phyloP scores from a whole-genome alignment of 2,888 invertebrate species.

The Poecilus cupreus region DNA sequence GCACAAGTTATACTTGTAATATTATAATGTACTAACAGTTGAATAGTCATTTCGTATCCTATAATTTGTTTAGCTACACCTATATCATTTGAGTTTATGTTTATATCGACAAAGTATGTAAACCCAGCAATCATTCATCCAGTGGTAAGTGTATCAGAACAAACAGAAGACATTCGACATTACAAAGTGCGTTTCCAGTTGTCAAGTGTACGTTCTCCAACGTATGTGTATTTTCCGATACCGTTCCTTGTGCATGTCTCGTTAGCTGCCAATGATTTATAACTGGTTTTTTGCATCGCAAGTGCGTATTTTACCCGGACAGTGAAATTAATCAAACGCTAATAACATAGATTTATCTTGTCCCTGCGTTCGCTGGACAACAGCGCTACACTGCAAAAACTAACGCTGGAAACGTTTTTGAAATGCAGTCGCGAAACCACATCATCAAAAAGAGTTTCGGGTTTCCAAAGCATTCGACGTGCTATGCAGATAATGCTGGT shows the following conservation, averaged over 20 bases:
- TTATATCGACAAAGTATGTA: too few species aligned
- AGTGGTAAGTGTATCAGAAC: not conserved
- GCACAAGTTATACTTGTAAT: too few species aligned
- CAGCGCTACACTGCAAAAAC: slow-evolving; percentile 35
- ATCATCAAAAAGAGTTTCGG: slow-evolving; percentile 37
- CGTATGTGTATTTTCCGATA: slow-evolving; percentile 28
- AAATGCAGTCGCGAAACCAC: slow-evolving; percentile 35
- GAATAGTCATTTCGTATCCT: too few species aligned
- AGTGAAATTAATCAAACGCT: slow-evolving; percentile 55
- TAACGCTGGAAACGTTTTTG: not conserved
- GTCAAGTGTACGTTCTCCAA: not conserved
- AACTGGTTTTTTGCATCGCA: slow-evolving; percentile 48
- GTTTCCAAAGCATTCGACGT: slow-evolving; percentile 8
- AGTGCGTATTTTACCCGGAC: slow-evolving; percentile 54
- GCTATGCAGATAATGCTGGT: too few species aligned
- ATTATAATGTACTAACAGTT: too few species aligned
- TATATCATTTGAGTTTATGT: too few species aligned
- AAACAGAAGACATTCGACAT: not conserved
- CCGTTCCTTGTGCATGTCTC: slow-evolving; percentile 43
- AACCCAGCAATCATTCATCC: not conserved
- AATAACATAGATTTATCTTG: slow-evolving; percentile 56
- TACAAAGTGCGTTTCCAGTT: too few species aligned
- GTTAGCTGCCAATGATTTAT: slow-evolving; percentile 48
- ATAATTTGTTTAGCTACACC: too few species aligned
- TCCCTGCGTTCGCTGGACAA: slow-evolving; percentile 4